Conservation (phyloP, 2,113 vertebrate genomes). For the Myrmecobius fasciatus region DNA sequence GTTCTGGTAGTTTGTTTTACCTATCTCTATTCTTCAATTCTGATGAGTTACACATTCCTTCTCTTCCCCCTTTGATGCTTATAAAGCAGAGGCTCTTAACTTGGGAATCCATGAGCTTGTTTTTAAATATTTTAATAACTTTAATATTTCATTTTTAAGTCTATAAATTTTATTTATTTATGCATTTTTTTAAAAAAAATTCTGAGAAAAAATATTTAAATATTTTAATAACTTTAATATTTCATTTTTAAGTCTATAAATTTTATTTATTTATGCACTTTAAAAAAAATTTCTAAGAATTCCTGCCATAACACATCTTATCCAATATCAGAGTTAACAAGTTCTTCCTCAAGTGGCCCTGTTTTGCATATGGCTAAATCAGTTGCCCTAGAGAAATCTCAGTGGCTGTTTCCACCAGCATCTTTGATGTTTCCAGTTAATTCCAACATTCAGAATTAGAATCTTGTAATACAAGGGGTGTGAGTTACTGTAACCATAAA, state of each 20-base stretch:
- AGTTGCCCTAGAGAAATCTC: not conserved
- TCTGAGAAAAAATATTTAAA: not conserved
- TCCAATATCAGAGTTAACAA: not conserved
- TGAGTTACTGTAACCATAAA: not conserved
- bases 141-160: not conserved
- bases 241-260: not conserved
- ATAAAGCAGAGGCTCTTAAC: not conserved
- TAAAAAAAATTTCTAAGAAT: not conserved
- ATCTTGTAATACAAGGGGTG: not conserved
- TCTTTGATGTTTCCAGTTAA: not conserved
- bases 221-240: not conserved
- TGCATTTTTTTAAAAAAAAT: not conserved
- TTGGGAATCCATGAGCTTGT: not conserved
- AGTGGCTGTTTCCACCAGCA: not conserved
- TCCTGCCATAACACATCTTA: not conserved
- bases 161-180: not conserved
- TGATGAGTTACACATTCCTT: not conserved
- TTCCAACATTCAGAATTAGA: not conserved
- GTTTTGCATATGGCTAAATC: not conserved
- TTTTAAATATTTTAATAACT: not conserved
- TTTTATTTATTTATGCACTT: not conserved
- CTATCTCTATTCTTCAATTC: not conserved
- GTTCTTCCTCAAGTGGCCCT: not conserved
- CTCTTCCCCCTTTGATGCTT: not conserved
- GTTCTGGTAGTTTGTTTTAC: not conserved